Evolutionary conservation across 2,888 invertebrate species (phyloP), one percentile per base, ranked within the genome.

Genomic region (Leistus spinibarbis): DNA sequence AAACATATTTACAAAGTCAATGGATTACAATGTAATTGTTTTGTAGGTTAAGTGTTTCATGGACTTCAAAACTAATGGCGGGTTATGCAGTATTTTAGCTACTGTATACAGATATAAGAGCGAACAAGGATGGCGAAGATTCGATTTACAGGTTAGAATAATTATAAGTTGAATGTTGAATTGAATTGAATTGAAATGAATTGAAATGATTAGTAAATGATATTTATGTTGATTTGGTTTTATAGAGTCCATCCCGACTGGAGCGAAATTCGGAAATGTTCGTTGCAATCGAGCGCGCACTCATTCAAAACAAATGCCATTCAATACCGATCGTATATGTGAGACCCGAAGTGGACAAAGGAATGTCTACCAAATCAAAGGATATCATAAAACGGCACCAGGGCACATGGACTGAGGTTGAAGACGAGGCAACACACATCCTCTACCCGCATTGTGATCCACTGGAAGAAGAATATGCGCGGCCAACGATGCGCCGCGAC

Each of bases 241-340:
- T 91, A 76, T 89, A 94, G 91, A 95, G 95, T 80, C 95, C 96
- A 1, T 94, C 95, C 1, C 91, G 96, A 53, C 92, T 96, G 86
- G 98, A 98, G 83, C 90, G 96, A 78, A 94, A 96, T 82, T 92
- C 97, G 76, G 98, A 98, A 84, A 94, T 99, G 93, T 94, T 97
- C 85, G 91, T 95, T 88, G 92, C 92, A 78, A 94, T 96, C 75
- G 96, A 97, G 83, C 93, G 95, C 78, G 90, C 94, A 0, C 86
- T 98, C 71, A 89, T 95, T 20, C 92, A 93, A 80, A 94, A 93
- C 71, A 95, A 96, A 84, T 90, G 93, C 79, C 90, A 95, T 81
- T 88, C 90, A 23, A 89, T 93, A 79, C 97, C 97, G 0, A 90
- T 90, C 79, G 91, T 97, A 73, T 96, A 89, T 82, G 92, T 97